phyloP scores from a whole-genome alignment of 2,113 vertebrate species.

The Crotalus tigris region DNA sequence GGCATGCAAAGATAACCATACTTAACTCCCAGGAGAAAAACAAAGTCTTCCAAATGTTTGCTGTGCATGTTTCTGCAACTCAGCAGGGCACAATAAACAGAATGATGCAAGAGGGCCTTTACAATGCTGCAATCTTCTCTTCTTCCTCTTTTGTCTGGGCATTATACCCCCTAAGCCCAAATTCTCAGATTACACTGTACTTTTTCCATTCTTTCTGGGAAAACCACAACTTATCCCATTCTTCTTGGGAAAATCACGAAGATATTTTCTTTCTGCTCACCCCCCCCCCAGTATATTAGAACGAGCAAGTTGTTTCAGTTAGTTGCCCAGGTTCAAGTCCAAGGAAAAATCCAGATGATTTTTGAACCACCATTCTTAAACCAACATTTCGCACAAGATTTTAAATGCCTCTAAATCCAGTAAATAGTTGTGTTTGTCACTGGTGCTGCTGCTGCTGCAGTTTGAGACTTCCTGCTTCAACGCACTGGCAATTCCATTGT shows the following conservation, averaged over 20 bases:
- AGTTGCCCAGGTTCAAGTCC: not conserved
- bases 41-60: not conserved
- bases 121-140: not conserved
- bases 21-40: not conserved
- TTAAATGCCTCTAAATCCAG: not conserved
- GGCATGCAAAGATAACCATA: not conserved
- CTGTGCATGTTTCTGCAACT: not conserved
- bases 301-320: not conserved
- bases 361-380: not conserved
- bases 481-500: not conserved
- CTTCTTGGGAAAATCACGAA: not conserved
- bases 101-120: not conserved
- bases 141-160: not conserved
- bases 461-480: not conserved
- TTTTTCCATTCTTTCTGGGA: not conserved
- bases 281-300: not conserved
- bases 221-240: too few species aligned
- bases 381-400: not conserved
- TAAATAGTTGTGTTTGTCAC: not conserved
- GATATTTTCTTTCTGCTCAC: not conserved
- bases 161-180: not conserved
- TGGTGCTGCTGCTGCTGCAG: not conserved
- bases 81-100: not conserved
- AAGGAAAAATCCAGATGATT: not conserved
- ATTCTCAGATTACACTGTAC: not conserved